Evolutionary conservation across 2,797 vertebrate genomes (phyloP).

Genomic region (Forpus xanthops): DNA sequence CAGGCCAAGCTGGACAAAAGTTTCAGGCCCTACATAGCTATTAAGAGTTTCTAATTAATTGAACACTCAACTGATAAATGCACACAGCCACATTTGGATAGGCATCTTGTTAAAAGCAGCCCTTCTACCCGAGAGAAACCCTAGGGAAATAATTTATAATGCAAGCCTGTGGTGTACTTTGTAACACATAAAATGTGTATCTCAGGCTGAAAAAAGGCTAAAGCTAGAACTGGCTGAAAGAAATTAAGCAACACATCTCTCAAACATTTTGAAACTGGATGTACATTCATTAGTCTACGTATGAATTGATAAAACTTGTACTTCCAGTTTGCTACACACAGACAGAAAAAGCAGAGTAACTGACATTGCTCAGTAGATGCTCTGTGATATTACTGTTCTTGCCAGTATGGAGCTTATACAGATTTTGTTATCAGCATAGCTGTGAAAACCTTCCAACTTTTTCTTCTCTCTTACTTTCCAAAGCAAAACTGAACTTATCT

Average conservation of each 20-base stretch:
- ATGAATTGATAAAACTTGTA: neutral
- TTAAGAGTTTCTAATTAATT: constrained; percentile 19
- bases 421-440: neutral
- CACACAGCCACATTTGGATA: neutral
- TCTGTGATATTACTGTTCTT: neutral
- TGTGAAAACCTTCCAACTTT: neutral
- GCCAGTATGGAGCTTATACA: neutral
- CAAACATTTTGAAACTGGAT: neutral
- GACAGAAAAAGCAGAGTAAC: neutral
- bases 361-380: neutral
- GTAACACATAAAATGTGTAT: neutral
- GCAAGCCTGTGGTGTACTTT: neutral
- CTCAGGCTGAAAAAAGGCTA: neutral
- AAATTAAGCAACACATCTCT: neutral
- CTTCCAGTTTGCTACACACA: neutral
- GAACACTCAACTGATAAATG: neutral
- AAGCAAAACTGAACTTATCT: neutral
- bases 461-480: neutral
- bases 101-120: constrained; percentile 3
- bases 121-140: neutral
- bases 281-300: neutral
- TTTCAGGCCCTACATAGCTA: neutral
- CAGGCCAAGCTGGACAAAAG: neutral
- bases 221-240: neutral
- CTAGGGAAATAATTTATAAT: neutral